phyloP scores from a whole-genome alignment of 2,113 vertebrate genomes.

The Dendrocopos noguchii region DNA sequence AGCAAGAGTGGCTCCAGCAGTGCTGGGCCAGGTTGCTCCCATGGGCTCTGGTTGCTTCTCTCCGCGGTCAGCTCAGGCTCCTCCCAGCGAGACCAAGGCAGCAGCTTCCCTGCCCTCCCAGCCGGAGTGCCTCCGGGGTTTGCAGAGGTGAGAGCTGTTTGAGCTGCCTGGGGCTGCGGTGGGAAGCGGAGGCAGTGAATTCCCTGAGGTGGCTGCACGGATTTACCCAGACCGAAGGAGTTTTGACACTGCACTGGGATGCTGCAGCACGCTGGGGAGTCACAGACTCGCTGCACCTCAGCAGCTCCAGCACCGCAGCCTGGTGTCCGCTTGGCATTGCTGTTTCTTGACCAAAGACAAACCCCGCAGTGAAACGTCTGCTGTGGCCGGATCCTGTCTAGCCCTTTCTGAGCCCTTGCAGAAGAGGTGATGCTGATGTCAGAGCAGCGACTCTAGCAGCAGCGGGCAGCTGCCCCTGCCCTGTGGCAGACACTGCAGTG shows the following conservation, averaged over 20 bases:
- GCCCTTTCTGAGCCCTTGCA: neutral
- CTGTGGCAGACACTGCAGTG: neutral
- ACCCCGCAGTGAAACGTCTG: neutral
- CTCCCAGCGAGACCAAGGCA: neutral
- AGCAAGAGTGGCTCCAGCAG: neutral
- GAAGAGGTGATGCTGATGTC: neutral
- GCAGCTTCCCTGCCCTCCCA: neutral
- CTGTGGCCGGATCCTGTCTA: neutral
- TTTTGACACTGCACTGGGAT: neutral
- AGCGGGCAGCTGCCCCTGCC: neutral
- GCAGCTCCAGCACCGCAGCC: neutral
- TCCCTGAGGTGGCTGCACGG: neutral
- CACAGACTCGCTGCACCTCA: too few species aligned
- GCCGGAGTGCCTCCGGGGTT: neutral
- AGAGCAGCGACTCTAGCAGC: neutral
- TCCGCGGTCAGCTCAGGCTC: neutral
- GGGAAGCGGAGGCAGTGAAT: neutral
- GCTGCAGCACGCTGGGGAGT: neutral
- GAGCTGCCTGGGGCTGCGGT: neutral
- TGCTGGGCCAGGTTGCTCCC: neutral
- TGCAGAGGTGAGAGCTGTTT: neutral
- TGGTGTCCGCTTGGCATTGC: neutral
- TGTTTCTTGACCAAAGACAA: neutral
- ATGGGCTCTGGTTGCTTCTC: neutral
- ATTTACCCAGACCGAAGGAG: neutral